Evolutionary conservation across 2,888 invertebrate genomes (phyloP), one percentile per base, ranked within the genome.

Genomic region (Limenitis camilla): DNA sequence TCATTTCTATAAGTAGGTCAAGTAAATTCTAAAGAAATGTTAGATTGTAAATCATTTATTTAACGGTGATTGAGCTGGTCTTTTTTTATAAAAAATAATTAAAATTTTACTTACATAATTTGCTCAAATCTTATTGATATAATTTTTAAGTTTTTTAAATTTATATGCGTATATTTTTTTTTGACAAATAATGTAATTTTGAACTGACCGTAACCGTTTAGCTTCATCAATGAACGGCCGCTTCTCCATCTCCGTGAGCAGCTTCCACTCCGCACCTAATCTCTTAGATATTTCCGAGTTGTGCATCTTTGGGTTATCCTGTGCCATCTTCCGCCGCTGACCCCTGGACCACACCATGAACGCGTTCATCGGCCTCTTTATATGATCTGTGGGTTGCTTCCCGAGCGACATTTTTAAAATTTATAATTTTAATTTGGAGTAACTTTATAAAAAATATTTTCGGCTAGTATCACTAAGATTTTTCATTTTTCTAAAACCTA

Each of bases 291-390:
- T 96, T 80, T 96, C 96, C 0, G 95, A 95, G 74, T 96, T 96
- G 85, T 96, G 96, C 96, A 96, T 96, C 81, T 96, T 96, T 0
- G 96, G 96, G 76, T 96, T 96, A 67, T 96, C 96, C 73, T 96
- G 96, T 0, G 96, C 96, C 94, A 96, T 96, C 84, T 96, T 96
- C 62, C 96, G 86, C 54, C 96, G 79, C 76, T 96, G 96, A 5
- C 95, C 95, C 32, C 96, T 84, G 1, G 95, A 95, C 96, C 96
- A 96, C 60, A 96, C 96, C 96, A 96, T 96, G 78, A 96, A 96
- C 4, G 96, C 96, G 77, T 96, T 96, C 96, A 96, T 96, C 1
- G 96, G 96, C 62, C 96, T 89, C 78, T 98, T 98, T 65, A 98
- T 96, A 76, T 96, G 96, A 75, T 93, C 93, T 63, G 90, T 72